Conservation (phyloP, 1,140 invertebrate genomes). For the Ostrea denselamellosa region DNA sequence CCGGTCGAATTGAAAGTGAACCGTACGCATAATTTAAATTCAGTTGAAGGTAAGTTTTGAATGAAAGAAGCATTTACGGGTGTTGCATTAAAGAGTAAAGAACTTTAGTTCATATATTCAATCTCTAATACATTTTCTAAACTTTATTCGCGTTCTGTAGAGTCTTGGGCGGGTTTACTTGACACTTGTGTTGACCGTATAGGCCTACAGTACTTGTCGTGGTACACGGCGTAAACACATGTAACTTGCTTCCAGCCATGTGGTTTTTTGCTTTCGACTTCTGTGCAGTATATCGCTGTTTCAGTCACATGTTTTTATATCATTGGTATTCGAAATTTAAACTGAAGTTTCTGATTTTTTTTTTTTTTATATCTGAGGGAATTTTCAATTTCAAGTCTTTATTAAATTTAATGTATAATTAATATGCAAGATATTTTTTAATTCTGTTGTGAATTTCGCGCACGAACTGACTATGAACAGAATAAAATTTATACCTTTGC, state of each 20-base stretch:
- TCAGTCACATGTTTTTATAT: background rate
- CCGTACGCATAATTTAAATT: slow-evolving; percentile 36
- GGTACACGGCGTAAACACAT: background rate
- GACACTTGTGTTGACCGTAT: slow-evolving; percentile 27
- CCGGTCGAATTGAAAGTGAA: slow-evolving; percentile 52
- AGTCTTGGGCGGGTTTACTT: background rate
- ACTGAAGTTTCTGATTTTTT: too few species aligned
- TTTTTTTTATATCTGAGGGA: too few species aligned
- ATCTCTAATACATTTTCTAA: background rate
- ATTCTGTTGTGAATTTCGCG: too few species aligned
- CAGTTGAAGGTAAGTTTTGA: slow-evolving; percentile 30
- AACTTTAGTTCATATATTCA: background rate
- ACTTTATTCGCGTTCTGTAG: background rate
- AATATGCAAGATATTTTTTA: too few species aligned
- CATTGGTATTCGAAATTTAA: too few species aligned
- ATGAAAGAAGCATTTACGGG: background rate
- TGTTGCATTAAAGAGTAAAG: background rate
- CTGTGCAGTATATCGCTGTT: background rate
- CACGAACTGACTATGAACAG: too few species aligned
- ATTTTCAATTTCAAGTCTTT: too few species aligned
- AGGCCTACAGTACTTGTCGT: background rate
- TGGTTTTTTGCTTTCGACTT: background rate
- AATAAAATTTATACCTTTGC: too few species aligned
- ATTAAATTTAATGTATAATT: too few species aligned
- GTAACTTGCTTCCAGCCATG: background rate